phyloP scores from a whole-genome alignment of 2,888 invertebrate species.

The Eupithecia vulgata region DNA sequence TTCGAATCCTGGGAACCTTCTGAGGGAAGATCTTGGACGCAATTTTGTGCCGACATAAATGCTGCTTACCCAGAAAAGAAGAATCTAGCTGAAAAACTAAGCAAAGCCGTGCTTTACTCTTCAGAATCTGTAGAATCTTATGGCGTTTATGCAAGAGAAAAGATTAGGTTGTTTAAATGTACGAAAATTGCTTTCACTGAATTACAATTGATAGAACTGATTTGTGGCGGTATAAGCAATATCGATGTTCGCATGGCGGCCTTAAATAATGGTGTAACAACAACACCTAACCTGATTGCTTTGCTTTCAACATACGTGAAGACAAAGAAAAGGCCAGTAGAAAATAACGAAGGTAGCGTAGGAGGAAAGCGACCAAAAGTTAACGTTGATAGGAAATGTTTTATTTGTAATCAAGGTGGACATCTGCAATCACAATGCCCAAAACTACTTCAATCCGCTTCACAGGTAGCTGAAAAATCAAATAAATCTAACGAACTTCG shows the following conservation, averaged over 20 bases:
- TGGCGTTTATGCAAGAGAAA: constrained; percentile 20
- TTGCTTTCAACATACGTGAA: constrained; percentile 10
- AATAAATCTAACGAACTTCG: background rate
- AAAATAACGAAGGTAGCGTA: background rate
- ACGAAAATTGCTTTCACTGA: constrained; percentile 24
- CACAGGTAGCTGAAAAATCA: too few species aligned
- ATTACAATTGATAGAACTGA: constrained; percentile 13
- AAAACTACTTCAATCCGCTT: background rate
- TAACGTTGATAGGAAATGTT: background rate
- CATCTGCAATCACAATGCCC: background rate
- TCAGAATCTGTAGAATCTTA: background rate
- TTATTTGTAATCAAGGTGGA: background rate
- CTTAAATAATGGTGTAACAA: background rate
- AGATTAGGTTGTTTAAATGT: constrained; percentile 5
- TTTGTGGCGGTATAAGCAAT: constrained; percentile 24
- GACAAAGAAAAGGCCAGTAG: background rate
- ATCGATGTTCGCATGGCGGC: constrained; percentile 19
- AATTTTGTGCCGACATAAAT: background rate
- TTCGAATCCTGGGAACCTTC: constrained; percentile 20
- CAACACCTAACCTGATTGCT: background rate
- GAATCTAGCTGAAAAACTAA: constrained; percentile 8
- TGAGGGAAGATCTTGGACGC: constrained; percentile 10
- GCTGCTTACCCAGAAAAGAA: constrained; percentile 9
- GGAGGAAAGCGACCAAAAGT: too few species aligned
- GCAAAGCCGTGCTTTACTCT: background rate